Evolutionary conservation across 2,113 vertebrate species (phyloP).

Genomic region (Prinia subflava): DNA sequence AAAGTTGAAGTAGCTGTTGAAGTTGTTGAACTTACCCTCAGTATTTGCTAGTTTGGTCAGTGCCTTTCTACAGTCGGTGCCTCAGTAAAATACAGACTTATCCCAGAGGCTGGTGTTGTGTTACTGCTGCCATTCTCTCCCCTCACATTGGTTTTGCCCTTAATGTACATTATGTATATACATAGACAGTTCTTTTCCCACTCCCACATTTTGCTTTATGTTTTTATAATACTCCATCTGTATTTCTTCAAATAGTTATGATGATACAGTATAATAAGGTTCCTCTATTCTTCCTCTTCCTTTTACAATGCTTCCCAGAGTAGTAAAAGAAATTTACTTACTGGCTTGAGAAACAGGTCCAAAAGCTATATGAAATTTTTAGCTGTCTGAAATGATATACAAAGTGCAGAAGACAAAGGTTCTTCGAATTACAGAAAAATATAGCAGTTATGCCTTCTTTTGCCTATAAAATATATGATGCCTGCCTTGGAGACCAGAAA

Average conservation of each 20-base stretch:
- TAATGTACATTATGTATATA: neutral
- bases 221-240: neutral
- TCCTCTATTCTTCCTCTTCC: neutral
- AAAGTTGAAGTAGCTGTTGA: neutral
- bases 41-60: neutral
- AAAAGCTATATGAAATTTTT: constrained; percentile 18
- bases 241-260: constrained; percentile 8
- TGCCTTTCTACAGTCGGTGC: neutral
- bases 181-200: neutral
- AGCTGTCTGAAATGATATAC: neutral
- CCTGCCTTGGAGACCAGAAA: constrained; percentile 1
- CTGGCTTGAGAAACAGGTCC: neutral
- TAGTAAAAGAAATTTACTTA: neutral
- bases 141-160: neutral
- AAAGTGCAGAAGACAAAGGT: constrained; percentile 20
- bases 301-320: neutral
- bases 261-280: neutral
- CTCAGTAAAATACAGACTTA: neutral
- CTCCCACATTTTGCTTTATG: neutral
- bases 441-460: neutral
- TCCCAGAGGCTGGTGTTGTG: neutral
- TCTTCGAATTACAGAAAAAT: neutral
- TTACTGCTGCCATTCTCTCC: neutral
- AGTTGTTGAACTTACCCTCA: neutral
- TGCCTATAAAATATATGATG: neutral